Evolutionary conservation across 2,113 vertebrate genomes (phyloP).

Genomic region (Calypte anna): DNA sequence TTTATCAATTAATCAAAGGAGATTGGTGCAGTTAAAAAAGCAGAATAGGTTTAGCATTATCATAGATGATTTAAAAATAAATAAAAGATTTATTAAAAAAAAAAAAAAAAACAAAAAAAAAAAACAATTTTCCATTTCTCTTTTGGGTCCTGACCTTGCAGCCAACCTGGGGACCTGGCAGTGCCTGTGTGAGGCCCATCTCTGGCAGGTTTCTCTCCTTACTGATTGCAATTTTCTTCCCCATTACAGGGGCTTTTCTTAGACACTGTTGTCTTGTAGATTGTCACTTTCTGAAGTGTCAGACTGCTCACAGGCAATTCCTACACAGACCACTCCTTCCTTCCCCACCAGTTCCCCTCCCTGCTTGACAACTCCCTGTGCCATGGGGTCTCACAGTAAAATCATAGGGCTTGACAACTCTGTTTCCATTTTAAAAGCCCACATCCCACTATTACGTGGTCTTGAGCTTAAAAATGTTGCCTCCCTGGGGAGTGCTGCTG

Average conservation of each 20-base stretch:
- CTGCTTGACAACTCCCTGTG: background rate
- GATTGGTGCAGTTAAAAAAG: background rate
- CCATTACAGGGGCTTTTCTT: background rate
- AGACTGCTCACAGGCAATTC: background rate
- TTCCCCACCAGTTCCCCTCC: background rate
- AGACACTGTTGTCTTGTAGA: background rate
- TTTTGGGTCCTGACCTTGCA: background rate
- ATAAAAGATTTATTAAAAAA: background rate
- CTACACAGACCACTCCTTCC: slow-evolving; percentile 4
- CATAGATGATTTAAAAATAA: background rate
- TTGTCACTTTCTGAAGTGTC: background rate
- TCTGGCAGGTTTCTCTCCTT: background rate
- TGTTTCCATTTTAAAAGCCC: slow-evolving; percentile 21
- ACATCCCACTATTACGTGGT: background rate
- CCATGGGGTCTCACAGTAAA: background rate
- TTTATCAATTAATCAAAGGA: background rate
- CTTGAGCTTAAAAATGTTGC: slow-evolving; percentile 29
- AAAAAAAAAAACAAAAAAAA: background rate
- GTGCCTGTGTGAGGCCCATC: background rate
- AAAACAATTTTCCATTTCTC: background rate
- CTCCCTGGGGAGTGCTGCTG: background rate
- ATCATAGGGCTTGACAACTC: background rate
- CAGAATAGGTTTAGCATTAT: background rate
- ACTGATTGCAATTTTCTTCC: background rate
- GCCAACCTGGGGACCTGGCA: background rate